Evolutionary conservation across 2,888 invertebrate species (phyloP).

Genomic region (Cerceris rybyensis): DNA sequence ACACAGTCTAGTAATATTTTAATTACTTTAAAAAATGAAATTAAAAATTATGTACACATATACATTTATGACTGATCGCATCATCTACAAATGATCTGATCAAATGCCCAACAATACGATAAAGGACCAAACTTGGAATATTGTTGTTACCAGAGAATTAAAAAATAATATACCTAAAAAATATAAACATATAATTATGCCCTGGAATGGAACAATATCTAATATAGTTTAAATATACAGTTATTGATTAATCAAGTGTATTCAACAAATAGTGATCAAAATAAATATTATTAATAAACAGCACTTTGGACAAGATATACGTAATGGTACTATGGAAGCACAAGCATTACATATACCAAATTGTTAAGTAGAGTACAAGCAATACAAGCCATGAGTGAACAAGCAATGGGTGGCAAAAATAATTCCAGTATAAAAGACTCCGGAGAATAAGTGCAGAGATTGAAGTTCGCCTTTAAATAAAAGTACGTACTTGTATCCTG

Average conservation of each 20-base stretch:
- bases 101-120: too few species aligned
- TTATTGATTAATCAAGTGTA: background rate
- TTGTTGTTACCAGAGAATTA: background rate
- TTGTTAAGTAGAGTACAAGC: constrained; percentile 73
- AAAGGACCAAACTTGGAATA: too few species aligned
- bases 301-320: constrained; percentile 57
- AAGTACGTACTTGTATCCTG: constrained; percentile 75
- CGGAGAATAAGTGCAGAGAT: constrained; percentile 9
- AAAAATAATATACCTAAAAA: background rate
- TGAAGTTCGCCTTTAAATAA: constrained; percentile 13
- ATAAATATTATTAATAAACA: background rate
- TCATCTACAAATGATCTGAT: background rate
- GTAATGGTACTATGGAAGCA: constrained; percentile 71
- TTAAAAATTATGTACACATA: background rate
- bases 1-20: too few species aligned
- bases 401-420: constrained; percentile 69
- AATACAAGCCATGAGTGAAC: constrained; percentile 74
- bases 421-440: constrained; percentile 13
- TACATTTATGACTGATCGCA: background rate
- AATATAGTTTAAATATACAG: background rate
- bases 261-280: background rate
- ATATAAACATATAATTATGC: background rate
- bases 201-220: constrained; percentile 2
- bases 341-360: constrained; percentile 71
- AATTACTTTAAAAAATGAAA: background rate